Evolutionary conservation across 2,113 vertebrate genomes (phyloP), one percentile per base, ranked within the genome.

Genomic region (Calonectris borealis): DNA sequence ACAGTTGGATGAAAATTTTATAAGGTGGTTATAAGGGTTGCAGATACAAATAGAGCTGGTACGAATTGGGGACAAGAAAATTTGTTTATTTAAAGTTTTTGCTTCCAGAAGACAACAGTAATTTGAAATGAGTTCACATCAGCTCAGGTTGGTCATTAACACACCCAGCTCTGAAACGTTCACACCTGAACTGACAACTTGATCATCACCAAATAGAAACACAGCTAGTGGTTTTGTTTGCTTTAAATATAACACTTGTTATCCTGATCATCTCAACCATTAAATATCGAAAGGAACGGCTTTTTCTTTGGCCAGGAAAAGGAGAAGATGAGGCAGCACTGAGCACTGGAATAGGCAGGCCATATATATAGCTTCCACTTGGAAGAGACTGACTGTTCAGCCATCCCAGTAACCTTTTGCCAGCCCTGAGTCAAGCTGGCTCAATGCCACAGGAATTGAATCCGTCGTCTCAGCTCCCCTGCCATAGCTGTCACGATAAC

Each of bases 161-260:
- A 49, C 0, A 1, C 6, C 36, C 54, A 38, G 34, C 36, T 52
- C 29, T 10, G 32, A 69, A 79, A 49, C 0, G 0, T 54, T 44
- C 58, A 26, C 16, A 19, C 46, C 1, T 0, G 11, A 22, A 21
- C 27, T 14, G 27, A 44, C 61, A 51, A 38, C 36, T 22, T 26
- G 65, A 58, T 10, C 24, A 31, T 26, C 66, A 36, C 38, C 3
- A 0, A 44, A 58, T 5, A 58, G 9, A 55, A 83, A 51, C 49
- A 51, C 49, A 70, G 40, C 5, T 7, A n/a, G 9, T 4, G 17
- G 18, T 3, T 84, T 52, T 64, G 24, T 29, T 69, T 75, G n/a
- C 46, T 77, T 70, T 64, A 13, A 48, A 34, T 13, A 7, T 7
- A 34, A 32, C 25, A 5, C 20, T 29, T 55, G 6, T 40, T 54